These are phyloP conservation scores for Phymastichus coffea DNA, from an alignment of 1,140 invertebrate genomes.

Conservation along the genomic window DNA sequence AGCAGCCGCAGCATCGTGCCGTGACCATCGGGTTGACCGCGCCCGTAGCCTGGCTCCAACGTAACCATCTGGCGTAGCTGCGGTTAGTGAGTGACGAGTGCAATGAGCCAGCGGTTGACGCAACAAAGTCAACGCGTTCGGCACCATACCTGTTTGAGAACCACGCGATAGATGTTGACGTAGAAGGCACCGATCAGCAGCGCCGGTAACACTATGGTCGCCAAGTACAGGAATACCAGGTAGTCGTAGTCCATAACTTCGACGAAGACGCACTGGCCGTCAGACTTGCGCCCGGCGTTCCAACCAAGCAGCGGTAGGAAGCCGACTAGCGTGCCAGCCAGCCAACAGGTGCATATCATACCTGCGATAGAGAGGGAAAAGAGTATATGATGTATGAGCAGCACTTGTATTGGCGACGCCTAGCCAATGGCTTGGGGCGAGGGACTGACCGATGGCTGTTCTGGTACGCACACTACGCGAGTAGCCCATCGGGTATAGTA, in stretches of 20 bases:
- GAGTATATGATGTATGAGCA: not conserved
- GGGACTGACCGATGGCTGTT: constrained; percentile 75
- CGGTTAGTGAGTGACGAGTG: no score
- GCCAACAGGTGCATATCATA: constrained; percentile 84
- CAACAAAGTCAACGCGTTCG: not conserved
- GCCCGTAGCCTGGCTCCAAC: constrained; percentile 57
- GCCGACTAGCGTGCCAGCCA: constrained; percentile 75
- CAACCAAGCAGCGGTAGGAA: constrained; percentile 85
- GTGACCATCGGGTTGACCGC: constrained; percentile 33
- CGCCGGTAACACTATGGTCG: constrained; percentile 84
- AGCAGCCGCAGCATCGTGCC: constrained; percentile 76
- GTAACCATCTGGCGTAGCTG: constrained; percentile 62
- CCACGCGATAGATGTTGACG: constrained; percentile 83
- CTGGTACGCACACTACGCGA: constrained; percentile 81
- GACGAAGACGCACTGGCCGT: constrained; percentile 73
- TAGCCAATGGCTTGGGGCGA: not conserved
- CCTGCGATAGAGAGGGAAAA: constrained; percentile 61
- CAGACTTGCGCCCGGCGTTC: constrained; percentile 64
- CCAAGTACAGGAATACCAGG: constrained; percentile 84
- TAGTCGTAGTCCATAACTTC: constrained; percentile 87
- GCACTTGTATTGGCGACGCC: not conserved
- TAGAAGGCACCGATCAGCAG: constrained; percentile 82
- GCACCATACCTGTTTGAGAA: constrained; percentile 76
- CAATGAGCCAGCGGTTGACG: no score
- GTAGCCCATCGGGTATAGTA: constrained; percentile 86